These are phyloP conservation scores for Pseudorhiza aurosa DNA, from an alignment of 30 jellyfish, hydroid and myxozoan species.

Conservation along the genomic window DNA sequence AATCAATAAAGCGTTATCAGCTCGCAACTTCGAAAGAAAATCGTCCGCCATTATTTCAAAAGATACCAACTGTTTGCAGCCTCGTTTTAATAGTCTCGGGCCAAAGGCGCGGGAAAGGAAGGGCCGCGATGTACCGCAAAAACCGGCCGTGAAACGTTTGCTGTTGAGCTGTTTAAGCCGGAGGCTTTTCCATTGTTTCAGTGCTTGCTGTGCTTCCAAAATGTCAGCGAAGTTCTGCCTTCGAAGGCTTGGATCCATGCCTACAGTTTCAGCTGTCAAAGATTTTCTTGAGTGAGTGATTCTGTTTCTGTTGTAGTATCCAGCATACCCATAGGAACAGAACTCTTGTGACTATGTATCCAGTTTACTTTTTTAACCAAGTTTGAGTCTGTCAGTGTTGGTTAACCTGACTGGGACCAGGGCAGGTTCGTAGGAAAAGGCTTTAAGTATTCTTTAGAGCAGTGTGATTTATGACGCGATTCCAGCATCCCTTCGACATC, in stretches of 20 bases:
- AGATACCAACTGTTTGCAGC: background rate
- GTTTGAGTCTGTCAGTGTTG: too few relatives aligned
- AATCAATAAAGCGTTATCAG: constrained; percentile 24
- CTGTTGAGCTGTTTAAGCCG: too few relatives aligned
- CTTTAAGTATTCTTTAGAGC: too few relatives aligned
- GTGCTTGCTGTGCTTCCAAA: background rate
- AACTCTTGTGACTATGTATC: too few relatives aligned
- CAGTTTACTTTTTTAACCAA: too few relatives aligned
- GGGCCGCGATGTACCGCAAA: background rate
- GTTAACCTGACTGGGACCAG: too few relatives aligned
- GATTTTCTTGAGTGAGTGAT: constrained; percentile 10
- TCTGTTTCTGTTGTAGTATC: background rate
- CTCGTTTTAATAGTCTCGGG: background rate
- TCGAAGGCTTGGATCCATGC: constrained; percentile 22
- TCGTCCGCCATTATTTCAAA: constrained; percentile 42
- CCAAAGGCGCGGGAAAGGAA: background rate
- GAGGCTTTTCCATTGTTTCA: too few relatives aligned
- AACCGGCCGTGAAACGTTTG: too few relatives aligned
- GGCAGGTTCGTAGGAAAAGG: too few relatives aligned
- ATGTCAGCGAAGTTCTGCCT: constrained; percentile 2
- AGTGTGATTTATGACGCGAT: too few relatives aligned
- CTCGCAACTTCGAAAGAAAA: constrained; percentile 23
- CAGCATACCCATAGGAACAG: background rate
- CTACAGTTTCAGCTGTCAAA: constrained; percentile 8
- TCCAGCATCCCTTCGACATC: too few relatives aligned